Percentiles rank a stretch among this genome's conserved stretches.
Evolutionary conservation across 1,140 invertebrate genomes (phyloP).

Genomic region (Euura saliciscinereae): DNA sequence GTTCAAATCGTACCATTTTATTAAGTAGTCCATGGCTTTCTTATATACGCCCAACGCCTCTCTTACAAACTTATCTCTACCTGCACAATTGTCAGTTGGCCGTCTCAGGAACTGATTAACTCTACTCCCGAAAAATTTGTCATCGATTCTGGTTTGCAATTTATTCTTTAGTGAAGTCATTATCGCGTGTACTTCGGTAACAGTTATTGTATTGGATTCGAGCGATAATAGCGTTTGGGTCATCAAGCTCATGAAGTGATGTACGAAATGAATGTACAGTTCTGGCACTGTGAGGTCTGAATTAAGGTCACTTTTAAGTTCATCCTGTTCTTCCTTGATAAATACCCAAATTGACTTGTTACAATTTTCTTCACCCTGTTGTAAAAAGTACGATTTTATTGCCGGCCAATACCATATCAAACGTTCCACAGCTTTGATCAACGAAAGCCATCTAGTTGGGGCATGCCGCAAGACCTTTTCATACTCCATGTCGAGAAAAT

Average conservation of each 20-base stretch:
- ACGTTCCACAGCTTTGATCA: constrained; percentile 24
- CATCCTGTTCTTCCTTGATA: constrained; percentile 22
- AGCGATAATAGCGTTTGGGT: constrained; percentile 19
- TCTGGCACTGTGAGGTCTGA: constrained; percentile 20
- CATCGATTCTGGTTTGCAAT: constrained; percentile 14
- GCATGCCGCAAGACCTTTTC: constrained; percentile 23
- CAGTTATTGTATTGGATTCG: constrained; percentile 16
- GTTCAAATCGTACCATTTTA: constrained; percentile 24
- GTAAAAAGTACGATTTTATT: constrained; percentile 21
- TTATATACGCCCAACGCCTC: neutral
- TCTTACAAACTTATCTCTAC: neutral
- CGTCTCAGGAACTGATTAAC: constrained; percentile 14
- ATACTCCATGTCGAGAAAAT: constrained; percentile 19
- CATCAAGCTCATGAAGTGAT: constrained; percentile 23
- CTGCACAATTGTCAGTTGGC: neutral
- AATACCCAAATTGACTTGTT: constrained; percentile 23
- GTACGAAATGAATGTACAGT: constrained; percentile 26
- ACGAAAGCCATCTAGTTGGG: constrained; percentile 22
- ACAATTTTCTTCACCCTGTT: constrained; percentile 25
- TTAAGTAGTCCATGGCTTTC: constrained; percentile 9
- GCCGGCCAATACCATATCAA: constrained; percentile 19
- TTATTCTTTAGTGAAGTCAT: constrained; percentile 25
- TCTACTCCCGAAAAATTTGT: constrained; percentile 16
- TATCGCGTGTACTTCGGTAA: constrained; percentile 18
- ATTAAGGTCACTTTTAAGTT: constrained; percentile 21